A percentile compares a stretch with the other conserved stretches of the same genome.
phyloP scores from a whole-genome alignment of 1,140 invertebrate genomes.

The Octopus bimaculoides region DNA sequence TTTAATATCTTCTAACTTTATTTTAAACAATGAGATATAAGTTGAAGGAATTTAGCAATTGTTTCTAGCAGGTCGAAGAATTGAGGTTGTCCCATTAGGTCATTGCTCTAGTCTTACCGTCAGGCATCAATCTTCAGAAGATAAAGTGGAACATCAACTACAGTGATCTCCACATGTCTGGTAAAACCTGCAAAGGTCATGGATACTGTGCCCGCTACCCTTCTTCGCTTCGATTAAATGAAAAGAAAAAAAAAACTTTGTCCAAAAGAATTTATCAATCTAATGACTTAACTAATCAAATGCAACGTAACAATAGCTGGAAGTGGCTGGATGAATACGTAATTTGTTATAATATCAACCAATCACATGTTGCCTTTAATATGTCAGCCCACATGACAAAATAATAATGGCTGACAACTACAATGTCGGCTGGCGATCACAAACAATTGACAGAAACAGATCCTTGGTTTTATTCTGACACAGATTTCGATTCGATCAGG shows the following conservation, averaged over 20 bases:
- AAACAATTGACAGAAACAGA: background rate
- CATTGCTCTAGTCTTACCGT: background rate
- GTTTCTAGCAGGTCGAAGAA: too few relatives aligned
- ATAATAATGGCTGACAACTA: constrained; percentile 3
- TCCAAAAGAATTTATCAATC: background rate
- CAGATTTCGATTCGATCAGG: background rate
- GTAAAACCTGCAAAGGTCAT: background rate
- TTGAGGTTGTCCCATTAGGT: too few relatives aligned
- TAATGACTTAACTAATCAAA: background rate
- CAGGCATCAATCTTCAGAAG: background rate
- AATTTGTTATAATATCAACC: background rate
- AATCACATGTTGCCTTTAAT: background rate
- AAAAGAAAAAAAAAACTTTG: background rate
- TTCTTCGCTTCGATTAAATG: background rate
- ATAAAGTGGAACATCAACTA: too few relatives aligned
- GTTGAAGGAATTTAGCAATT: too few relatives aligned
- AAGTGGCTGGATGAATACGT: background rate
- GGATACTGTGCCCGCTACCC: background rate
- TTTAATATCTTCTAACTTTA: too few relatives aligned
- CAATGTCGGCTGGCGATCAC: background rate
- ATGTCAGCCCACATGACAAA: constrained; percentile 4
- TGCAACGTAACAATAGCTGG: background rate
- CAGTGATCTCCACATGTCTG: too few relatives aligned
- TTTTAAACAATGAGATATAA: too few relatives aligned
- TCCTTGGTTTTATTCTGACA: constrained; percentile 9